phyloP scores from a whole-genome alignment of 2,888 invertebrate genomes.

The Micoletzkya japonica region DNA sequence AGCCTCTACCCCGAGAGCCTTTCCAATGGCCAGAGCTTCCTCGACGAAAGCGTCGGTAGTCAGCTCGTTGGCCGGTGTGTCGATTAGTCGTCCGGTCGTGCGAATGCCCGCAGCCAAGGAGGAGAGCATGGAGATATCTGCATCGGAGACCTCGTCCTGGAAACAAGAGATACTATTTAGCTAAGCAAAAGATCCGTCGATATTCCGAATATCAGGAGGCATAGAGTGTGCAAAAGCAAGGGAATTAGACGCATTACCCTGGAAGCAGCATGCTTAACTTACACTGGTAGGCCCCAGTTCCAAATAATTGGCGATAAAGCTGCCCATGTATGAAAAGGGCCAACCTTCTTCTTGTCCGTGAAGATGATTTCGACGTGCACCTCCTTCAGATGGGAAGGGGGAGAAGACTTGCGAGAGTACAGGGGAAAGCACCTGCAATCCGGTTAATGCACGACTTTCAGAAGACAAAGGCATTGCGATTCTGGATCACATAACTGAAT shows the following conservation, averaged over 20 bases:
- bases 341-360: constrained; percentile 22
- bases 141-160: constrained; percentile 28
- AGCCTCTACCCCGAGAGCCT: neutral
- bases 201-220: too few species aligned
- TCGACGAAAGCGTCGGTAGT: constrained; percentile 64
- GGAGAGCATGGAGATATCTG: constrained; percentile 63
- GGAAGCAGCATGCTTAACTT: too few species aligned
- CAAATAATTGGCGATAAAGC: too few species aligned
- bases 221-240: too few species aligned
- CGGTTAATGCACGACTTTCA: neutral
- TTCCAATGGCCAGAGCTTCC: constrained; percentile 70
- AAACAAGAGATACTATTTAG: constrained; percentile 4
- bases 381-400: neutral
- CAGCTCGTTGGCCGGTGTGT: constrained; percentile 83
- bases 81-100: constrained; percentile 79
- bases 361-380: constrained; percentile 20
- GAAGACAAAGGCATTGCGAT: too few species aligned
- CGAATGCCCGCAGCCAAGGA: constrained; percentile 69
- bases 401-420: constrained; percentile 45
- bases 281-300: too few species aligned
- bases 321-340: too few species aligned
- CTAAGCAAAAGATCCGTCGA: neutral
- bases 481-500: too few species aligned
- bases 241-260: constrained; percentile 68
- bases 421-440: constrained; percentile 19